phyloP scores from a whole-genome alignment of 2,797 vertebrate genomes.

The Falco berigora region DNA sequence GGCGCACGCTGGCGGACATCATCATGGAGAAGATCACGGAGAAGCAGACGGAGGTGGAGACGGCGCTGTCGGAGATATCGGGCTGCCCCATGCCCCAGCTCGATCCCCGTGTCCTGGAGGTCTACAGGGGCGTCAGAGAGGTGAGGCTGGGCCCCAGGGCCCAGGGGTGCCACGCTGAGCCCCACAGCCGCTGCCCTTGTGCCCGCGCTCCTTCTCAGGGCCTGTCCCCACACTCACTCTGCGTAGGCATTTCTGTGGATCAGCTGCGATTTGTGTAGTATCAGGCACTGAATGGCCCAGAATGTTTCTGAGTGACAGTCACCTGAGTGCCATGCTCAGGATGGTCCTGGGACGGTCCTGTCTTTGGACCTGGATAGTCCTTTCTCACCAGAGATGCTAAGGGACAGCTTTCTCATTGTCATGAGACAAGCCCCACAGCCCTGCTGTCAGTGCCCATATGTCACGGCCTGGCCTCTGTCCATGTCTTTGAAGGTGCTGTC shows the following conservation, averaged over 20 bases:
- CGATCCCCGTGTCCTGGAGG: slow-evolving; percentile 86
- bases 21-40: slow-evolving; percentile 99
- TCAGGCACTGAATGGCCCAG: rapidly evolving
- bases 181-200: rapidly evolving
- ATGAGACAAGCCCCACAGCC: rapidly evolving
- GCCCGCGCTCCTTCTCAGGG: not conserved
- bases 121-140: slow-evolving; percentile 91
- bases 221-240: not conserved
- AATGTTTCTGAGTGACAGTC: rapidly evolving
- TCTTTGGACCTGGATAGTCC: too few relatives aligned
- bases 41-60: slow-evolving; percentile 95
- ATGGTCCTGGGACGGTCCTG: too few relatives aligned
- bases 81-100: slow-evolving; percentile 86
- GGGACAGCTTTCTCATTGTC: rapidly evolving
- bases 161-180: not conserved
- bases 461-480: not conserved
- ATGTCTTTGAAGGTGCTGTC: slow-evolving; percentile 83
- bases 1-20: slow-evolving; percentile 91
- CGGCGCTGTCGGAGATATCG: slow-evolving; percentile 87
- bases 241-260: rapidly evolving
- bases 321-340: not conserved
- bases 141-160: slow-evolving; percentile 59
- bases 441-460: rapidly evolving
- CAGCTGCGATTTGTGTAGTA: rapidly evolving
- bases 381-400: not conserved